These are phyloP conservation scores for Digitonthophagus gazella DNA, from an alignment of 2,888 invertebrate species.

Conservation along the genomic window DNA sequence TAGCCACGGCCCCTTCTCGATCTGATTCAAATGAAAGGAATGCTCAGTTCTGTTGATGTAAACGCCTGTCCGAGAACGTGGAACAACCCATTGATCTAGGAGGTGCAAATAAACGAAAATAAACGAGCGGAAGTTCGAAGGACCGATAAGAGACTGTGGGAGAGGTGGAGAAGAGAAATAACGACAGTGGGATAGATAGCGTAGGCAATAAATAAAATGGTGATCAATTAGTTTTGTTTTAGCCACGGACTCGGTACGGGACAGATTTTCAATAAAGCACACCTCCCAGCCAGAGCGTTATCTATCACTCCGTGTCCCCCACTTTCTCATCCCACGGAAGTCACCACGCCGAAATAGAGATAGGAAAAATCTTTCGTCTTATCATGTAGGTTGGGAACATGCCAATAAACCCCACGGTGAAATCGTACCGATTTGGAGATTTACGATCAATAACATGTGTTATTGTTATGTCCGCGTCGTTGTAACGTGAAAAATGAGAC, in stretches of 20 bases:
- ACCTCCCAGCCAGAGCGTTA: slow-evolving; percentile 1
- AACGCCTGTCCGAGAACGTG: not conserved
- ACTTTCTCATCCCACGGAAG: not conserved
- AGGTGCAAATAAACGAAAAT: slow-evolving; percentile 24
- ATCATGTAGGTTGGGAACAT: not conserved
- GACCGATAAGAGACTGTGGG: slow-evolving; percentile 10
- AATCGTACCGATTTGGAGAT: not conserved
- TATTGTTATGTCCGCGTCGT: too few species aligned
- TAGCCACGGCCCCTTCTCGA: slow-evolving; percentile 31
- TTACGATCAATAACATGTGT: not conserved
- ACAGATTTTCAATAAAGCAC: slow-evolving; percentile 17
- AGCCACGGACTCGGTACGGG: slow-evolving; percentile 7
- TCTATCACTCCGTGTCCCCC: slow-evolving; percentile 9
- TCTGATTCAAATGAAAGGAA: slow-evolving; percentile 21
- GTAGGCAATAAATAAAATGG: slow-evolving; percentile 25
- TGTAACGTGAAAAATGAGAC: too few species aligned
- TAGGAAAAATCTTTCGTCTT: not conserved
- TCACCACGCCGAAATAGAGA: not conserved
- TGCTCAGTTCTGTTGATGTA: slow-evolving; percentile 21
- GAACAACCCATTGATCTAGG: slow-evolving; percentile 12
- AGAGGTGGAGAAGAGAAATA: not conserved
- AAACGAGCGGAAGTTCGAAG: slow-evolving; percentile 30
- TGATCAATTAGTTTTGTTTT: slow-evolving; percentile 29
- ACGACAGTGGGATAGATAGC: slow-evolving; percentile 15
- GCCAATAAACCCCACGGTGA: not conserved